These are phyloP conservation scores for Tipula lateralis DNA, from an alignment of 2,888 invertebrate genomes.

Conservation along the genomic window DNA sequence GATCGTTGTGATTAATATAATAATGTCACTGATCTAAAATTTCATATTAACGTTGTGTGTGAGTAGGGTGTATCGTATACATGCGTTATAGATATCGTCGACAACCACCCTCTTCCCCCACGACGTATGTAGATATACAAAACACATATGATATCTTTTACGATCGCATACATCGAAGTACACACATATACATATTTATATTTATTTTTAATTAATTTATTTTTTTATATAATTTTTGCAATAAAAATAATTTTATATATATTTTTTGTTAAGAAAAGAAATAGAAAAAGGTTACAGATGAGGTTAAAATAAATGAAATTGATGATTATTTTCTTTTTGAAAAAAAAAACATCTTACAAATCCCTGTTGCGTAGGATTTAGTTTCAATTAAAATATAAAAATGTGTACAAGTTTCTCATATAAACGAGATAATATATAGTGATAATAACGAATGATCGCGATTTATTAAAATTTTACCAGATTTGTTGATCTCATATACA, in stretches of 20 bases:
- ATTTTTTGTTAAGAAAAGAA: neutral
- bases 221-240: constrained; percentile 24
- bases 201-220: constrained; percentile 19
- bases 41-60: neutral
- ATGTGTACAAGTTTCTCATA: neutral
- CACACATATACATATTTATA: neutral
- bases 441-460: neutral
- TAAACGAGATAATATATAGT: neutral
- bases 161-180: neutral
- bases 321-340: neutral
- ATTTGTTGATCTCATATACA: neutral
- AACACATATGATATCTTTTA: neutral
- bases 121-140: no score
- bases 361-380: constrained; percentile 11
- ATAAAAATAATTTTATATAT: neutral
- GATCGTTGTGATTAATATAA: neutral
- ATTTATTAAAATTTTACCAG: neutral
- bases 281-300: constrained; percentile 24
- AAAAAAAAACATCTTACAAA: neutral
- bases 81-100: neutral
- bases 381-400: neutral
- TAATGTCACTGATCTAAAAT: constrained; percentile 19
- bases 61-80: neutral
- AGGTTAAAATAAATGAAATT: constrained; percentile 24
- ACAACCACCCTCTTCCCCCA: neutral